Evolutionary conservation across 2,888 invertebrate genomes (phyloP).

Genomic region (Aricia artaxerxes): DNA sequence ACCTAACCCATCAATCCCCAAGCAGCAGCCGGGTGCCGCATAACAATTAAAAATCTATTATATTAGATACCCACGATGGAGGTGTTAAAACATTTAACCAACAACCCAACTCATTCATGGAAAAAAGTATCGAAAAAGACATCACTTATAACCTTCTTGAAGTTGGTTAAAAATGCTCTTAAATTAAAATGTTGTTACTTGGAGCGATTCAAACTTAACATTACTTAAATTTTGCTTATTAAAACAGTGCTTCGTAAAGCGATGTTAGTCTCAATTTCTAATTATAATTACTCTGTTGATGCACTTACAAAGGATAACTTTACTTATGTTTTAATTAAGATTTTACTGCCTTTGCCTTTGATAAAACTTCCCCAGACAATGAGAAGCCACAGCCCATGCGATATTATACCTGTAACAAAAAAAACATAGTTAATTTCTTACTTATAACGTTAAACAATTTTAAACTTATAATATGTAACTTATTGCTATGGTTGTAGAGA

Average conservation of each 20-base stretch:
- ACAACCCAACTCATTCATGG: no score
- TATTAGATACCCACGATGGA: no score
- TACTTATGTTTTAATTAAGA: constrained; percentile 30
- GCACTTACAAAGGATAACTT: constrained; percentile 31
- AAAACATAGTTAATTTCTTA: constrained; percentile 30
- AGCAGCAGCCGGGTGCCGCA: no score
- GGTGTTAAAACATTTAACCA: no score
- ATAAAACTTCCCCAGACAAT: constrained; percentile 33
- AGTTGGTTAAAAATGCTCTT: no score
- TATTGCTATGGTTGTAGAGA: no score
- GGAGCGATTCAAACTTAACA: no score
- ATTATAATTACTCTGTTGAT: constrained; percentile 30
- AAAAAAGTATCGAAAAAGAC: no score
- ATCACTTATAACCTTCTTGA: no score
- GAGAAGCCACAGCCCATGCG: constrained; percentile 27
- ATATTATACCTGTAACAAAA: constrained; percentile 40
- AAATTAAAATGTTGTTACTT: no score
- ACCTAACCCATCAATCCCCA: no score
- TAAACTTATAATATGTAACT: background rate
- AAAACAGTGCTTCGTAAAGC: background rate
- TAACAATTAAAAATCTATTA: no score
- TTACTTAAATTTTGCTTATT: background rate
- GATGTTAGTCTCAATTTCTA: constrained; percentile 24
- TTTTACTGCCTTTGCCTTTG: constrained; percentile 32
- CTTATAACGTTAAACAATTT: constrained; percentile 7